Percentiles rank a stretch among this genome's conserved stretches.
Evolutionary conservation across 2,888 invertebrate species (phyloP).

Genomic region (Villa cingulata): DNA sequence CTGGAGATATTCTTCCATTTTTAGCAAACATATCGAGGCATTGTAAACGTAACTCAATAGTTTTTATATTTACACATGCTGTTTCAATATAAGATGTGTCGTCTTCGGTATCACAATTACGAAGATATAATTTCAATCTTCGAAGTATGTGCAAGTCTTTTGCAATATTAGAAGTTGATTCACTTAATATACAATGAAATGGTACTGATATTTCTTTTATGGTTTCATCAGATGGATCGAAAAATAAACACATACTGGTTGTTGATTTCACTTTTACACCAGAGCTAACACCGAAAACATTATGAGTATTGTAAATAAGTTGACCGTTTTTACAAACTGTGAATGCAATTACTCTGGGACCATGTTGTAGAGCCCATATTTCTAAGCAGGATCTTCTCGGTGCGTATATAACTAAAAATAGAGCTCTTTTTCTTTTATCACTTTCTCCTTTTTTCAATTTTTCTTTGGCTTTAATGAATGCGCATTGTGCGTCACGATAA

Average conservation of each 20-base stretch:
- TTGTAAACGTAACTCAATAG: conserved; percentile 55
- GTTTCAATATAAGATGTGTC: conserved; percentile 23
- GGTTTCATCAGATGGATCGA: conserved; percentile 65
- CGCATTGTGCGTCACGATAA: conserved; percentile 89
- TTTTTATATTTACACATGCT: conserved; percentile 49
- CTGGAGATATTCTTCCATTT: conserved; percentile 49
- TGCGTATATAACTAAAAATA: conserved; percentile 86
- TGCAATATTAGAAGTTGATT: conserved; percentile 72
- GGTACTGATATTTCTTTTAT: conserved; percentile 75
- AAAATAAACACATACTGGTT: conserved; percentile 59
- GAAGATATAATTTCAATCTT: conserved; percentile 46
- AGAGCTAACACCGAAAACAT: conserved; percentile 57
- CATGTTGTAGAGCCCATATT: conserved; percentile 83
- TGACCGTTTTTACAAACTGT: conserved; percentile 75
- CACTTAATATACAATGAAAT: conserved; percentile 80
- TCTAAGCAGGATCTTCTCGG: conserved; percentile 85
- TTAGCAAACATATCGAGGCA: conserved; percentile 55
- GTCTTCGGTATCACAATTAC: conserved; percentile 31
- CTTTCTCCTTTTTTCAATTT: conserved; percentile 29
- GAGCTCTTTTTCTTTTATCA: conserved; percentile 37
- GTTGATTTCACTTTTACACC: conserved; percentile 42
- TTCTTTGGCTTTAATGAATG: conserved; percentile 75
- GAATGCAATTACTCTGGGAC: conserved; percentile 81
- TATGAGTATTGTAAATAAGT: conserved; percentile 66
- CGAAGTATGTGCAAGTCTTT: conserved; percentile 77